Evolutionary conservation across 2,797 vertebrate genomes (phyloP).

Genomic region (Apodemus agrarius): DNA sequence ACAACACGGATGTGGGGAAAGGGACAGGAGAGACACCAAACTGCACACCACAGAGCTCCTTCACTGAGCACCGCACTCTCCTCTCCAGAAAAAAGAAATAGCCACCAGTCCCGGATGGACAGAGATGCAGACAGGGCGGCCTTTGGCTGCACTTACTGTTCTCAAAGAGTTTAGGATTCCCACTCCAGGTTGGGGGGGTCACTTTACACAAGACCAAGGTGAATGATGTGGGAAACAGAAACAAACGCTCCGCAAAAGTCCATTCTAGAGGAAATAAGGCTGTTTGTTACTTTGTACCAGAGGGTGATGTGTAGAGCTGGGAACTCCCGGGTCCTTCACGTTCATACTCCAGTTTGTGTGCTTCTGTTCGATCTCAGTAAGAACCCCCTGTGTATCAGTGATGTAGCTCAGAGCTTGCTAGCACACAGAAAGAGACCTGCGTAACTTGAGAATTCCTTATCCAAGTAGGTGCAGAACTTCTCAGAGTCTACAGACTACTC

Average conservation of each 20-base stretch:
- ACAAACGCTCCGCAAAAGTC: background rate
- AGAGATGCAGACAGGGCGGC: background rate
- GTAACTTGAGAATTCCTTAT: background rate
- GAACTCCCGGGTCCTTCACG: background rate
- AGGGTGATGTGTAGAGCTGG: background rate
- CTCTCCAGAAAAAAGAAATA: constrained; percentile 11
- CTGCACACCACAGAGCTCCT: background rate
- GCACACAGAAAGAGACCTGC: background rate
- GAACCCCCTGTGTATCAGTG: background rate
- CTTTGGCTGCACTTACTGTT: background rate
- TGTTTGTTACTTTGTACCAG: background rate
- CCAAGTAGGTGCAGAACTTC: background rate
- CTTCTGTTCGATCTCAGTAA: background rate
- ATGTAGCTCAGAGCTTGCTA: background rate
- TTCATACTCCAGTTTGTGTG: background rate
- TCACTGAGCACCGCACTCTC: background rate
- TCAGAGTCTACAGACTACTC: too few relatives aligned
- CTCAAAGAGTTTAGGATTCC: background rate
- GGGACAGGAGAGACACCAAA: background rate
- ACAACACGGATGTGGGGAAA: background rate
- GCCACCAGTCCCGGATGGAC: background rate
- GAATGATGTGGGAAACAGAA: background rate
- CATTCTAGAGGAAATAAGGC: background rate
- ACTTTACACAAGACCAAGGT: background rate
- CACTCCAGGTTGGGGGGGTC: background rate